Conservation (phyloP, 2,113 vertebrate species). For the Cyanistes caeruleus region DNA sequence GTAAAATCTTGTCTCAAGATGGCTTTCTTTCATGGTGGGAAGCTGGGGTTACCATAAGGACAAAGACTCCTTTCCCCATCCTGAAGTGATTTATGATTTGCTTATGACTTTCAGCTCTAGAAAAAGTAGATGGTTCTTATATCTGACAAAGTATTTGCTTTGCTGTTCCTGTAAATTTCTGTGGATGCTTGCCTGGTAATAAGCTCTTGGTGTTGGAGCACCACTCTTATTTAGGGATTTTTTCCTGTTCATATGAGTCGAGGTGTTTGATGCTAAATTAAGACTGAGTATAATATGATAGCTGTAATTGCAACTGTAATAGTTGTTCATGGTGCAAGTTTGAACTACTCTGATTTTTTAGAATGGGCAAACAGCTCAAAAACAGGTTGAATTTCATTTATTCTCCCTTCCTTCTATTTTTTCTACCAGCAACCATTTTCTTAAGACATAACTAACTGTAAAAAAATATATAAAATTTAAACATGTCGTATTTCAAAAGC, state of each 20-base stretch:
- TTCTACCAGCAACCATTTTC: not conserved
- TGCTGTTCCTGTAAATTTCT: not conserved
- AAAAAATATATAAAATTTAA: conserved; percentile 24
- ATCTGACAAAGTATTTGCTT: not conserved
- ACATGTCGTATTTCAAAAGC: conserved; percentile 22
- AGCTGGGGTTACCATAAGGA: conserved; percentile 16
- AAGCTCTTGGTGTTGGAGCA: not conserved
- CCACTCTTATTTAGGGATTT: not conserved
- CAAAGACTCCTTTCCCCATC: not conserved
- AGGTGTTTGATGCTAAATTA: not conserved
- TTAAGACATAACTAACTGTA: conserved; percentile 2
- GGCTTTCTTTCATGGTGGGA: not conserved
- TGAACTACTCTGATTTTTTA: not conserved
- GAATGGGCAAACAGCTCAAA: not conserved
- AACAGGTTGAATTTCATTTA: not conserved
- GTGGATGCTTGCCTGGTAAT: not conserved
- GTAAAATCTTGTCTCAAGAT: conserved; percentile 18
- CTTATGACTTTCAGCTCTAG: not conserved
- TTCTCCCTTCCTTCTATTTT: not conserved
- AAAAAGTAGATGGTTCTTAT: not conserved
- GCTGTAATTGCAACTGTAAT: not conserved
- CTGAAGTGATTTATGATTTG: conserved; percentile 8
- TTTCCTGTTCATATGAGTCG: not conserved
- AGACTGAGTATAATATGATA: not conserved
- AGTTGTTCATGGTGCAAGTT: not conserved